Evolutionary conservation across 2,888 invertebrate species (phyloP), one percentile per base, ranked within the genome.

Genomic region (Dicranocentrus wangi): DNA sequence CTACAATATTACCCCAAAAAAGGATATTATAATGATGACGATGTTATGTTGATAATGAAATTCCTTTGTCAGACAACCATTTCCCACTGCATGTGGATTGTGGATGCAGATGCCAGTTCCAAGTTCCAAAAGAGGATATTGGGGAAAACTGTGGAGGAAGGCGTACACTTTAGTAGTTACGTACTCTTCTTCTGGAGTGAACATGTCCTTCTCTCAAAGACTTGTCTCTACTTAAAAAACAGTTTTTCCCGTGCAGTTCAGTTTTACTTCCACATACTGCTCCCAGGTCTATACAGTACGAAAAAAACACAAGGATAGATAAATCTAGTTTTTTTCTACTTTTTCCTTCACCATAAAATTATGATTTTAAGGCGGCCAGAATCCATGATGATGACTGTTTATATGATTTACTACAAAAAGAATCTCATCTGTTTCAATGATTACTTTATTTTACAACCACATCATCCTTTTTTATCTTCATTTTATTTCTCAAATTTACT

Each of bases 381-480:
- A 43, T 60, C 19, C 19, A 58, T 58, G 58, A 58, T 23, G 69
- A 69, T 51, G 70, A 70, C 70, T 70, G 58, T 43, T 70, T 43
- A 42, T 60, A 61, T 71, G 61, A 61, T 71, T 71, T 71, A 71
- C 47, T 47, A 61, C 43, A 60, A 60, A 51, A 60, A 61, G 60
- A 71, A 71, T 71, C 71, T 71, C 71, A 61, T 71, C 61, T 71
- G 60, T 71, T 71, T 71, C 71, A 71, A 71, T 71, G 71, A 71
- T 71, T 71, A 71, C 71, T 71, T 71, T 43, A 27, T 71, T 71
- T 71, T 71, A 71, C 71, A 61, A 71, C 71, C 71, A 47, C 71
- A 71, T 71, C 61, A 60, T 61, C 47, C 58, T 61, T 71, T 58
- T 70, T 70, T 70, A 58, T 70, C 25, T 70, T 43, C 55, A 55